Base-by-base conservation (phyloP, 2,113 vertebrate species). In the Stercorarius parasiticus region DNA sequence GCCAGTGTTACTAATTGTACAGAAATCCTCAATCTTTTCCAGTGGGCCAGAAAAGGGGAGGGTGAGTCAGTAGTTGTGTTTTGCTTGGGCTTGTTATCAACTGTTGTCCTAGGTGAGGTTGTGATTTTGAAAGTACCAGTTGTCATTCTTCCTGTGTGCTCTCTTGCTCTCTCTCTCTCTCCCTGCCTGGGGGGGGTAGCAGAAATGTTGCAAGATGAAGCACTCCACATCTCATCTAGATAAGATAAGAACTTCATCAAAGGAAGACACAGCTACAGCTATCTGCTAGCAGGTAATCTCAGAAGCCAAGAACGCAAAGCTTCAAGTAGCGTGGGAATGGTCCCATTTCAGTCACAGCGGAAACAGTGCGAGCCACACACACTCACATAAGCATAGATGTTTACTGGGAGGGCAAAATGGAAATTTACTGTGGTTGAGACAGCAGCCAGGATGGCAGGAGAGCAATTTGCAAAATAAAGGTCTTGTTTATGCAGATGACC, bases 21-120 rank as follows among this genome's bases (percentile, higher is more conserved):
- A 82, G 72, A 95, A 92, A 89, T 55, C 69, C 69, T 86, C 55
- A 62, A 1, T 73, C 47, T 67, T 78, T 94, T 78, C 42, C 69
- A 94, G 67, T 47, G 69, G 88, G 81, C 32, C 64, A 76, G 70
- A 23, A 89, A 29, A 93, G 61, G 69, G 43, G n/a, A 92, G 61
- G 34, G n/a, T 95, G 94, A 96, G 69, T 92, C 93, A 95, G 88
- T 74, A 88, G 32, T 55, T 94, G 70, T 58, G 91, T 94, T 96
- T 82, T 95, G 95, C 69, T 96, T 93, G 86, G 95, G 81, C 96
- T 96, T 96, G 93, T 96, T 96, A 96, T 96, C 81, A 93, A 20
- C 52, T 96, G 91, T 72, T 89, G 93, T 94, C 91, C 80, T 91
- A 94, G 86, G 93, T 64, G 89, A 95, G 47, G 78, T 6, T 84